Percentiles rank a stretch among this genome's conserved stretches.
phyloP scores from a whole-genome alignment of 1,140 invertebrate species.

The Lordiphosa stackelbergi region DNA sequence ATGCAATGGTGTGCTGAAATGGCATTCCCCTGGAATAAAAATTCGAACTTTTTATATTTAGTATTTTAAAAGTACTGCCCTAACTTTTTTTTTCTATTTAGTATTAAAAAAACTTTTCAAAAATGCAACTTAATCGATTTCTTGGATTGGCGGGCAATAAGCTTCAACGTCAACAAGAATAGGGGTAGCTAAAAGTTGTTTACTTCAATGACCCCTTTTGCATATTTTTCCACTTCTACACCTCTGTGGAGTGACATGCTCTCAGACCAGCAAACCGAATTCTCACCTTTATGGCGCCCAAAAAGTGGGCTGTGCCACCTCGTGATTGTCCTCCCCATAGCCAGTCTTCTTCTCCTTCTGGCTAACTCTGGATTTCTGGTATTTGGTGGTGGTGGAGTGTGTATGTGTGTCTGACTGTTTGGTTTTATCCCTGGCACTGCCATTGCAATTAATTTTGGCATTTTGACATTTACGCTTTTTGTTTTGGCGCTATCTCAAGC shows the following conservation, averaged over 20 bases:
- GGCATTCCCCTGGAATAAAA: no score
- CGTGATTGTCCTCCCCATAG: slow-evolving; percentile 14
- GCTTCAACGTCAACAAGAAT: no score
- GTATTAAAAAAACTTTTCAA: no score
- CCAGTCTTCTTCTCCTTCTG: slow-evolving; percentile 7
- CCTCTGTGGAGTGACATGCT: not conserved
- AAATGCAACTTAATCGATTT: no score
- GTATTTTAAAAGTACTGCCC: no score
- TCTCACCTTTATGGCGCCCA: slow-evolving; percentile 31
- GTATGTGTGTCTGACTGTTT: not conserved
- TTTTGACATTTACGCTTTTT: slow-evolving; percentile 75
- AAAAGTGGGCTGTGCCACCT: slow-evolving; percentile 57
- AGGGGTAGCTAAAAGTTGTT: no score
- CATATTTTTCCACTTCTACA: slow-evolving; percentile 5
- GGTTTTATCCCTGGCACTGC: slow-evolving; percentile 62
- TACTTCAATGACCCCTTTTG: not conserved
- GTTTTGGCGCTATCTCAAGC: slow-evolving; percentile 56
- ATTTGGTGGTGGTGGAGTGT: slow-evolving; percentile 12
- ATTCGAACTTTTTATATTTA: no score
- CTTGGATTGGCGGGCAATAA: no score
- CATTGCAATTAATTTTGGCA: slow-evolving; percentile 76
- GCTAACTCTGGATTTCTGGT: slow-evolving; percentile 3
- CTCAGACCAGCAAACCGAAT: not conserved
- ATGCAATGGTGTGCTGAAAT: no score
- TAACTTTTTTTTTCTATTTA: no score